phyloP scores from a whole-genome alignment of 2,797 vertebrate genomes.

The Lateolabrax maculatus region DNA sequence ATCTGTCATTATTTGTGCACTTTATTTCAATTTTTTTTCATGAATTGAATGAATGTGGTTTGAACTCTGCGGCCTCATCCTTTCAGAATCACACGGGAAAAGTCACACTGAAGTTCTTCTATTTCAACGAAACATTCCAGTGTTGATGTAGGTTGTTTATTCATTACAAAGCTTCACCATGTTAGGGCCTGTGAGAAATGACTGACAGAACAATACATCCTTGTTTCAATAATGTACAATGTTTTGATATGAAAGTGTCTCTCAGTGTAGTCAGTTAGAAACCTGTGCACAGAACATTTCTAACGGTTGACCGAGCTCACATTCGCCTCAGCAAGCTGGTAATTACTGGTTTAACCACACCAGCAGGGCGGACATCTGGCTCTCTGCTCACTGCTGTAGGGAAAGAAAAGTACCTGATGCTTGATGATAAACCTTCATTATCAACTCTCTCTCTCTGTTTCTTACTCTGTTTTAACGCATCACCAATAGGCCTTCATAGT shows the following conservation, averaged over 20 bases:
- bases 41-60: background rate
- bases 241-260: conserved; percentile 5
- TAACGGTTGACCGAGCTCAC: conserved; percentile 23
- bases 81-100: background rate
- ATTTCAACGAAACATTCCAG: background rate
- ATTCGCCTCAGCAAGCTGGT: conserved; percentile 10
- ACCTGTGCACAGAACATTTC: conserved; percentile 36
- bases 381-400: conserved; percentile 9
- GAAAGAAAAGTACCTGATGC: conserved; percentile 17
- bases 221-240: background rate
- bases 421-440: conserved; percentile 3
- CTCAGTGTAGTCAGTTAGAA: conserved; percentile 45
- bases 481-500: background rate
- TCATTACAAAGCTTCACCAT: background rate
- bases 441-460: background rate
- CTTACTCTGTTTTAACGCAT: conserved; percentile 20
- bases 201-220: background rate
- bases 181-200: background rate
- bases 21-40: conserved; percentile 1
- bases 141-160: background rate
- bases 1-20: background rate
- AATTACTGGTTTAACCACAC: conserved; percentile 47
- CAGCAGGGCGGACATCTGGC: background rate
- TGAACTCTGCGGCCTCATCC: background rate
- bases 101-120: background rate